phyloP scores from a whole-genome alignment of 2,797 vertebrate genomes.

The Gambelia wislizenii region DNA sequence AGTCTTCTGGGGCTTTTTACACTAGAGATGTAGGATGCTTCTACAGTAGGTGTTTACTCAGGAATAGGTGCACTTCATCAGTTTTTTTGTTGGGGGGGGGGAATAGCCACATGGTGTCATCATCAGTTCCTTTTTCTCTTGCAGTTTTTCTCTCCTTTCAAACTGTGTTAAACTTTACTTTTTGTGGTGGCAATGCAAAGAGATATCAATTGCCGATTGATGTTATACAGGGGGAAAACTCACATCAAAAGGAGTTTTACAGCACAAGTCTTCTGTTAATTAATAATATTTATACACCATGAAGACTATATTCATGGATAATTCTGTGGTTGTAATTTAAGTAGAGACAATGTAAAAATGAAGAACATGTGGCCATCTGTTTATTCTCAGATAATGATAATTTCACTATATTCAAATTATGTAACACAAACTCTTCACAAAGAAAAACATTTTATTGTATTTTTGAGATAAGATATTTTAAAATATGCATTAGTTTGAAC shows the following conservation, averaged over 20 bases:
- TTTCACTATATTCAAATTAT: constrained; percentile 40
- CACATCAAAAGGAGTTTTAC: background rate
- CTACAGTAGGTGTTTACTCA: background rate
- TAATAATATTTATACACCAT: background rate
- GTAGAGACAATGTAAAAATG: constrained; percentile 22
- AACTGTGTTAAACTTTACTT: background rate
- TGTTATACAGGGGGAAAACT: background rate
- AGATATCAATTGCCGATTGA: background rate
- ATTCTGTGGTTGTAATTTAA: constrained; percentile 1
- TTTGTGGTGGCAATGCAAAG: background rate
- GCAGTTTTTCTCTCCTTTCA: too few relatives aligned
- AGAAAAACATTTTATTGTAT: constrained; percentile 59
- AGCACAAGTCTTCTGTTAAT: background rate
- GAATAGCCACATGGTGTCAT: background rate
- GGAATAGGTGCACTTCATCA: background rate
- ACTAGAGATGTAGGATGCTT: background rate
- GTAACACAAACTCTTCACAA: constrained; percentile 50
- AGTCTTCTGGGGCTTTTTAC: background rate
- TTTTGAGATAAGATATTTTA: constrained; percentile 15
- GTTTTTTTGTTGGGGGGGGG: too few relatives aligned
- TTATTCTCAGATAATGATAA: background rate
- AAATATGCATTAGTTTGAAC: background rate
- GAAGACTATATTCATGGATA: background rate
- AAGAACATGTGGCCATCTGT: background rate
- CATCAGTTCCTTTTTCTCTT: background rate